Evolutionary conservation across 2,797 vertebrate species (phyloP).

Genomic region (Pipistrellus pygmaeus): DNA sequence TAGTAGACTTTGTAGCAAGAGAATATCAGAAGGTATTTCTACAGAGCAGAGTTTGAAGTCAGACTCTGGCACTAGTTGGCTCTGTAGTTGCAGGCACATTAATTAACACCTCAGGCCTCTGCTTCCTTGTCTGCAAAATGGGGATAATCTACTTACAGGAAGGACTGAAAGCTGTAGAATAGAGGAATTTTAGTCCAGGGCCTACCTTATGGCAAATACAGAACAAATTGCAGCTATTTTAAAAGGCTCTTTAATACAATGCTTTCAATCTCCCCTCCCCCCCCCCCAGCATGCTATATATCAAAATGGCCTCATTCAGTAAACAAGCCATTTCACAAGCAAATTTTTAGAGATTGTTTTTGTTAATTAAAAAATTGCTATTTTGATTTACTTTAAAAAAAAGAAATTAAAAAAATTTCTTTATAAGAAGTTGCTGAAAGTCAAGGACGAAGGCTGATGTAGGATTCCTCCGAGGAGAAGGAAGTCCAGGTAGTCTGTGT

Average conservation of each 20-base stretch:
- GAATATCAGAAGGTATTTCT: not conserved
- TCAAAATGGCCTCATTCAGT: conserved; percentile 4
- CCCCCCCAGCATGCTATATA: not conserved
- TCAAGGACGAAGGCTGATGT: not conserved
- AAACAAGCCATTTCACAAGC: not conserved
- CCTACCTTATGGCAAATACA: not conserved
- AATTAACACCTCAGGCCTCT: not conserved
- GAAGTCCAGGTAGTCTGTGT: not conserved
- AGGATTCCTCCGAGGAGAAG: not conserved
- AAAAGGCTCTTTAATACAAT: not conserved
- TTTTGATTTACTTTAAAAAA: not conserved
- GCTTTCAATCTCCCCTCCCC: not conserved
- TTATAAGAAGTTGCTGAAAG: not conserved
- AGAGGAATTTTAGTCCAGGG: not conserved
- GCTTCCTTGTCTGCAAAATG: not conserved
- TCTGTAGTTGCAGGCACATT: not conserved
- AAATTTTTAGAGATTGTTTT: not conserved
- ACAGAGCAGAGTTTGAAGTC: not conserved
- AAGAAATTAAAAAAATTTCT: not conserved
- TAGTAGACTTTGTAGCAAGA: not conserved
- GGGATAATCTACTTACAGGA: not conserved
- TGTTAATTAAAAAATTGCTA: conserved; percentile 29
- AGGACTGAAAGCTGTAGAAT: not conserved
- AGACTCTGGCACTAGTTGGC: not conserved
- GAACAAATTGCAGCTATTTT: not conserved